phyloP scores from a whole-genome alignment of 2,113 vertebrate genomes.

The Orientallactaga bullata region DNA sequence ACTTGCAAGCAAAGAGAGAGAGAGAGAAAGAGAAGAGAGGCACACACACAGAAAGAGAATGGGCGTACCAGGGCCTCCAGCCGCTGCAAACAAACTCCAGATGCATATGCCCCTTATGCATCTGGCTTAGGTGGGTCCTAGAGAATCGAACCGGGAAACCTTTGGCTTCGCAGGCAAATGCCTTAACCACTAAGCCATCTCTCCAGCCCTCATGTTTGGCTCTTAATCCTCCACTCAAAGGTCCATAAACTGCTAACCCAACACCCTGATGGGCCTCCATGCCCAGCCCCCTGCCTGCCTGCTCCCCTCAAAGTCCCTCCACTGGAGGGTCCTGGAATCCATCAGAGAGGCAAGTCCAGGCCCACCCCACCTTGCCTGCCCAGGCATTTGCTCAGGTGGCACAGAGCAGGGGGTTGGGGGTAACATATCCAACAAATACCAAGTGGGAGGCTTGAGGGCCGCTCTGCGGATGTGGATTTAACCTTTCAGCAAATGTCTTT shows the following conservation, averaged over 20 bases:
- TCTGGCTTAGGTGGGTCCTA: too few relatives aligned
- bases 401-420: neutral
- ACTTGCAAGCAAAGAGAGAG: too few relatives aligned
- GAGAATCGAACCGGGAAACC: too few relatives aligned
- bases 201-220: too few relatives aligned
- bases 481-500: slow-evolving; percentile 78
- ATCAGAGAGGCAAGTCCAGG: accelerated
- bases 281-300: neutral
- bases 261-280: accelerated
- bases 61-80: too few relatives aligned
- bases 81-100: too few relatives aligned
- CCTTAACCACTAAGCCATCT: too few relatives aligned
- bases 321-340: neutral
- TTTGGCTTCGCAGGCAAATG: too few relatives aligned
- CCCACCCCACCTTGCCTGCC: neutral
- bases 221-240: accelerated
- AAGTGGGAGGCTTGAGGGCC: accelerated
- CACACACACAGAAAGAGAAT: too few relatives aligned
- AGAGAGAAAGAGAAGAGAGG: too few relatives aligned
- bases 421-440: neutral
- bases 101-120: too few relatives aligned
- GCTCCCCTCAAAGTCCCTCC: accelerated
- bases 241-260: accelerated
- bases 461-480: slow-evolving; percentile 57
- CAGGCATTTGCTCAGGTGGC: neutral